A percentile compares a stretch with the other conserved stretches of the same genome.
These are phyloP conservation scores for Empidonax traillii DNA, from an alignment of 2,113 vertebrate genomes.

Conservation along the genomic window DNA sequence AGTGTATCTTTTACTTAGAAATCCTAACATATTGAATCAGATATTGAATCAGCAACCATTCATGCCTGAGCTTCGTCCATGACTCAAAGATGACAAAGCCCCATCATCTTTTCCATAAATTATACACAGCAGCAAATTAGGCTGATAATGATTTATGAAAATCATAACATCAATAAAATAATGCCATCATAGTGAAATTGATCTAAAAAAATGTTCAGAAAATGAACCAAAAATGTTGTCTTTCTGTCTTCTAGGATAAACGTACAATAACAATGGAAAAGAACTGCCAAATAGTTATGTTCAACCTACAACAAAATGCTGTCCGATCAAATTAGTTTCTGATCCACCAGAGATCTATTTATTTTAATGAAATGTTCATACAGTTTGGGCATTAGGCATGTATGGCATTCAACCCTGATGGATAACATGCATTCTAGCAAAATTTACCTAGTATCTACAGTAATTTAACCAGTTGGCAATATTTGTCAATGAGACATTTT, in stretches of 20 bases:
- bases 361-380: not conserved
- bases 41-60: not conserved
- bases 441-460: not conserved
- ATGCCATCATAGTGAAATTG: not conserved
- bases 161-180: not conserved
- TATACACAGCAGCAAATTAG: not conserved
- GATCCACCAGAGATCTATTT: not conserved
- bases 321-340: not conserved
- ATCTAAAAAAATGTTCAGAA: not conserved
- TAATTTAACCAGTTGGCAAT: not conserved
- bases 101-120: not conserved
- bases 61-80: not conserved
- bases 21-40: not conserved
- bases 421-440: not conserved
- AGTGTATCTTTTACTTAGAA: not conserved
- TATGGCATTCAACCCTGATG: not conserved
- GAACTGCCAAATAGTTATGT: not conserved
- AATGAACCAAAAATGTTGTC: not conserved
- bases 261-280: not conserved
- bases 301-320: not conserved
- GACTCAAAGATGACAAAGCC: not conserved
- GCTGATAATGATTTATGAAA: not conserved
- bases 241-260: not conserved
- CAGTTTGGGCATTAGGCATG: not conserved
- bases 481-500: not conserved